Evolutionary conservation across 2,113 vertebrate species (phyloP).

Genomic region (Ivindomyrus marchei): DNA sequence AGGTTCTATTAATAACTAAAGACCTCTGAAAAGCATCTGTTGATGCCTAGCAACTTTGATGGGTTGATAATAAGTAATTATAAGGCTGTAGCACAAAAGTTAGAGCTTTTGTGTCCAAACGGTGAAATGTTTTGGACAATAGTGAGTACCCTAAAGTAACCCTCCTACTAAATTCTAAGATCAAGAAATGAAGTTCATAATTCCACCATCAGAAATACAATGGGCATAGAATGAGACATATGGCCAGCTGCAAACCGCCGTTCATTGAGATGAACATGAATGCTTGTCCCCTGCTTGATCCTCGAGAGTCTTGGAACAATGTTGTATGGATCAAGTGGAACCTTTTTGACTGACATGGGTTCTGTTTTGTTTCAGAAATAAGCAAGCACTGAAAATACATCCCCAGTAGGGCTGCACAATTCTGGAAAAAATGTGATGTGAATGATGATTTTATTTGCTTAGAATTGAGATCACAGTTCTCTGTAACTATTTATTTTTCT

Average conservation of each 20-base stretch:
- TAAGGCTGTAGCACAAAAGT: background rate
- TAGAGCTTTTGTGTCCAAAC: background rate
- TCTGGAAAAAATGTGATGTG: too few relatives aligned
- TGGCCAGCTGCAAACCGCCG: background rate
- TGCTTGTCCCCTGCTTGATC: background rate
- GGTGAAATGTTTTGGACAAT: background rate
- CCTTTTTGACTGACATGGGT: background rate
- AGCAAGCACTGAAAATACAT: background rate
- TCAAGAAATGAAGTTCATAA: background rate
- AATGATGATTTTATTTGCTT: too few relatives aligned
- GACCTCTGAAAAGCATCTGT: background rate
- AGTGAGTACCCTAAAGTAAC: background rate
- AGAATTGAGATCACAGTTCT: too few relatives aligned
- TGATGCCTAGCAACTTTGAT: background rate
- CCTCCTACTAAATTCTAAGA: background rate
- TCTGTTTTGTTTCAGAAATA: slow-evolving; percentile 1
- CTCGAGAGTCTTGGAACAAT: background rate
- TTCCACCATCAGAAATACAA: background rate
- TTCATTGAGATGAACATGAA: background rate
- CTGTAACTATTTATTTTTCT: too few relatives aligned
- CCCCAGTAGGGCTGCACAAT: background rate
- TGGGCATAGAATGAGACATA: background rate
- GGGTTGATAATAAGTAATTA: background rate
- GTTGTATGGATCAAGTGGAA: background rate
- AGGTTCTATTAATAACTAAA: background rate